A percentile compares a stretch with the other conserved stretches of the same genome.
Conservation (phyloP, 2,113 vertebrate genomes). For the Potamarius usumacintae region DNA sequence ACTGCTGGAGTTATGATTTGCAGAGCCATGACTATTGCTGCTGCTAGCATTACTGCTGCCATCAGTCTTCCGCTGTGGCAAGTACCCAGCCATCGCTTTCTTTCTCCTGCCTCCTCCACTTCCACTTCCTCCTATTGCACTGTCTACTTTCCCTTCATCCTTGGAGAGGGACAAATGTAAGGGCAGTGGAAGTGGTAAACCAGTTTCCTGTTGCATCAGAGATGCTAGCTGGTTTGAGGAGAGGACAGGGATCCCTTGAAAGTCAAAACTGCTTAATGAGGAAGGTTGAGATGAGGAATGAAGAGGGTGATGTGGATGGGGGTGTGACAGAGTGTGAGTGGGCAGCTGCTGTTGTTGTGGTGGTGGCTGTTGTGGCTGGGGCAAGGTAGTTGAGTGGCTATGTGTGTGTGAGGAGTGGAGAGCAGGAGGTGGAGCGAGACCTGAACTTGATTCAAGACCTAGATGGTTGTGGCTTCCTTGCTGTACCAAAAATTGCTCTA, state of each 20-base stretch:
- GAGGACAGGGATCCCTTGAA: conserved; percentile 80
- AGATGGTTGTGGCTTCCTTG: conserved; percentile 80
- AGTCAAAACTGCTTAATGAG: conserved; percentile 76
- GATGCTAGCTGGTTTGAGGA: conserved; percentile 80
- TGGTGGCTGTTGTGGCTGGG: conserved; percentile 71
- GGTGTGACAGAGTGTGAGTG: conserved; percentile 74
- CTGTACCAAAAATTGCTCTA: conserved; percentile 80
- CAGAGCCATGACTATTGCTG: conserved; percentile 64
- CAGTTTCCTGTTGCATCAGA: conserved; percentile 78
- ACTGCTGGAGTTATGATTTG: conserved; percentile 68
- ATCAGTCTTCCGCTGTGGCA: conserved; percentile 78
- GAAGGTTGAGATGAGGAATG: conserved; percentile 74
- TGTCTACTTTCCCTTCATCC: conserved; percentile 75
- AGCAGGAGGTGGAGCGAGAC: conserved; percentile 75
- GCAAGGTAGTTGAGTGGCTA: conserved; percentile 67
- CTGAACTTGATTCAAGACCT: conserved; percentile 72
- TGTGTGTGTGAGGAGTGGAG: conserved; percentile 77
- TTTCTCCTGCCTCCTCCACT: conserved; percentile 72
- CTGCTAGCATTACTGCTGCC: conserved; percentile 62
- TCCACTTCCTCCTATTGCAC: conserved; percentile 59
- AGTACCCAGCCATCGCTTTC: conserved; percentile 80
- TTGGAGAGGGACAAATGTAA: conserved; percentile 77
- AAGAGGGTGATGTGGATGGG: conserved; percentile 76
- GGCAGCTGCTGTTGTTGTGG: conserved; percentile 75
- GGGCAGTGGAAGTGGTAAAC: conserved; percentile 75